A percentile compares a stretch with the other conserved stretches of the same genome.
Evolutionary conservation across 2,797 vertebrate genomes (phyloP).

Genomic region (Pseudochaenichthys georgianus): DNA sequence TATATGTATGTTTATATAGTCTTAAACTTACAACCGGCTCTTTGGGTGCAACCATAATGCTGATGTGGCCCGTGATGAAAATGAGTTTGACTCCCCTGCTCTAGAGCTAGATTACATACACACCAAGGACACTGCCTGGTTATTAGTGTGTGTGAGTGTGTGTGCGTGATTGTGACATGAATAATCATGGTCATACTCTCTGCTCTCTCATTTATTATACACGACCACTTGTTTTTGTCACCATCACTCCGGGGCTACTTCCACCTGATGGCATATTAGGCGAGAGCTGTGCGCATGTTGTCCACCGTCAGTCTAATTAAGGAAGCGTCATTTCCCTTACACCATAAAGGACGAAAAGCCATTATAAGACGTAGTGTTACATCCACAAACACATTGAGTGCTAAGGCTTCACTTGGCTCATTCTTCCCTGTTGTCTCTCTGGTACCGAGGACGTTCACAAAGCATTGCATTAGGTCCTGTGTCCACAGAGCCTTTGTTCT

Average conservation of each 20-base stretch:
- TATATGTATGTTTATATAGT: no score
- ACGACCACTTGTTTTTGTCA: conserved; percentile 15
- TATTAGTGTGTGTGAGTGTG: neutral
- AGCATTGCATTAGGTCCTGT: neutral
- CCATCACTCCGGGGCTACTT: neutral
- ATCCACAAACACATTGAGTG: neutral
- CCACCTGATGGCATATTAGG: conserved; percentile 8
- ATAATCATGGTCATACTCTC: conserved; percentile 6
- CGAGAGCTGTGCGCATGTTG: conserved; percentile 1
- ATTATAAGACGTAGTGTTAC: neutral
- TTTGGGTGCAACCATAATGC: no score
- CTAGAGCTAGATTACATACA: conserved; percentile 18
- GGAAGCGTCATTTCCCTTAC: conserved; percentile 8
- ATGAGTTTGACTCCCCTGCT: no score
- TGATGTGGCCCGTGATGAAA: no score
- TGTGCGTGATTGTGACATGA: neutral
- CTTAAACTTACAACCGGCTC: no score
- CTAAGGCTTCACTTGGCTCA: neutral
- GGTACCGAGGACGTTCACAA: neutral
- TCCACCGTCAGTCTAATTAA: conserved; percentile 9
- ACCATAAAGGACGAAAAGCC: conserved; percentile 10
- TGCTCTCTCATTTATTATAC: conserved; percentile 15
- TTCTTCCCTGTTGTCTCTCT: no score
- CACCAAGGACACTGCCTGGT: conserved; percentile 6
- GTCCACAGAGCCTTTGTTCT: no score